Base-by-base conservation (phyloP, 2,797 vertebrate species). In the Takifugu ocellatus region DNA sequence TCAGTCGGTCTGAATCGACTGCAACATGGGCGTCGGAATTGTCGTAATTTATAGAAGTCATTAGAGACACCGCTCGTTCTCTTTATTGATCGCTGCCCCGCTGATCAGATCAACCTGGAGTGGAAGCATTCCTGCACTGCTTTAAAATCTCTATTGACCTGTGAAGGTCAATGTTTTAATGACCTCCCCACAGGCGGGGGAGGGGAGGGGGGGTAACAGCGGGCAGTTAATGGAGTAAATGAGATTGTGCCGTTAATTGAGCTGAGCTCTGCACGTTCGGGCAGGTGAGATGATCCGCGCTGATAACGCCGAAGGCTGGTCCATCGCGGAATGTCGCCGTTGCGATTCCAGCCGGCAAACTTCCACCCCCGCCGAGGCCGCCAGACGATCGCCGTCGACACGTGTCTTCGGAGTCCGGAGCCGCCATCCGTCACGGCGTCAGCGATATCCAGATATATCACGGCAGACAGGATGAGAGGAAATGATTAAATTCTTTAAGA, bases 121-220 rank as follows among this genome's bases (percentile, higher is more conserved):
- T 72, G 62, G 76, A 74, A 33, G 56, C 57, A 8, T 60, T 73
- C 59, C 59, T 65, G 49, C 56, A 27, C 59, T 47, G 54, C 49
- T 69, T 75, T 68, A 56, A 71, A 68, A 63, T 78, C 75, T 75
- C 84, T 74, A 82, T 65, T 87, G 87, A 88, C 79, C 88, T 75
- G 75, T 90, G 86, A 89, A 88, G 81, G 86, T 85, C 82, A 88
- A 62, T 48, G 75, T 82, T 79, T 89, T 84, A 87, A 87, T 84
- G 74, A 75, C 74, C 71, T 66, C 72, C 83, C 56, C 72, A 84
- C 61, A 74, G 72, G 68, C 68, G 72, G 77, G 75, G 72, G 73
- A 75, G 71, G 69, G 54, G 51, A 1, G 77, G 81, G 31, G 31
- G 29, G 7, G 29, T 31, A 31, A 31, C 29, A 31, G 29, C 29